Percentiles rank a stretch among this genome's conserved stretches.
phyloP scores from a whole-genome alignment of 30 jellyfish, hydroid and myxozoan species.

The Rhopilema esculentum region DNA sequence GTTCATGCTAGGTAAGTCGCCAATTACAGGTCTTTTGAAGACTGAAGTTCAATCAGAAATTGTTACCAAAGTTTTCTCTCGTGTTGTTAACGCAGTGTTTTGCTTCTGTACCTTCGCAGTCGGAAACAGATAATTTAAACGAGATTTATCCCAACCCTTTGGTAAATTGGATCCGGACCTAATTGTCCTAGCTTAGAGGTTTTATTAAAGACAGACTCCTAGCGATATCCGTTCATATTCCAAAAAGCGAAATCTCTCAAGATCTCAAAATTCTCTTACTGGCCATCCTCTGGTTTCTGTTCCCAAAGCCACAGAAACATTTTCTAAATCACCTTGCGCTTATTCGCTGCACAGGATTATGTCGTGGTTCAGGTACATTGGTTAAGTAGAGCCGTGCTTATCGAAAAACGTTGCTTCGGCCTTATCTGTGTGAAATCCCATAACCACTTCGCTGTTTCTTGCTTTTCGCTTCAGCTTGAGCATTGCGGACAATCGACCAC shows the following conservation, averaged over 20 bases:
- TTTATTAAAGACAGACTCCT: background rate
- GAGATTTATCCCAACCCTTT: background rate
- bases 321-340: background rate
- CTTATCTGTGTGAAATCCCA: background rate
- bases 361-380: background rate
- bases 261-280: background rate
- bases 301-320: background rate
- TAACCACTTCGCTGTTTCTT: background rate
- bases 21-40: no score
- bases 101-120: background rate
- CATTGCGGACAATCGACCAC: background rate
- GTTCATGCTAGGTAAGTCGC: no score
- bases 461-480: background rate
- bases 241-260: background rate
- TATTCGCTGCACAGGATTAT: background rate
- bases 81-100: background rate
- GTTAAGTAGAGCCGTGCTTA: background rate
- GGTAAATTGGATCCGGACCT: background rate
- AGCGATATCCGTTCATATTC: background rate
- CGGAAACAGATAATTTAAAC: background rate
- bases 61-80: background rate
- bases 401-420: background rate
- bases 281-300: background rate
- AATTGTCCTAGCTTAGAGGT: background rate
- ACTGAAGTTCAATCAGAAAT: background rate